Percentiles rank a stretch among this genome's conserved stretches.
These are phyloP conservation scores for Zootoca vivipara DNA, from an alignment of 2,113 vertebrate genomes.

Conservation along the genomic window DNA sequence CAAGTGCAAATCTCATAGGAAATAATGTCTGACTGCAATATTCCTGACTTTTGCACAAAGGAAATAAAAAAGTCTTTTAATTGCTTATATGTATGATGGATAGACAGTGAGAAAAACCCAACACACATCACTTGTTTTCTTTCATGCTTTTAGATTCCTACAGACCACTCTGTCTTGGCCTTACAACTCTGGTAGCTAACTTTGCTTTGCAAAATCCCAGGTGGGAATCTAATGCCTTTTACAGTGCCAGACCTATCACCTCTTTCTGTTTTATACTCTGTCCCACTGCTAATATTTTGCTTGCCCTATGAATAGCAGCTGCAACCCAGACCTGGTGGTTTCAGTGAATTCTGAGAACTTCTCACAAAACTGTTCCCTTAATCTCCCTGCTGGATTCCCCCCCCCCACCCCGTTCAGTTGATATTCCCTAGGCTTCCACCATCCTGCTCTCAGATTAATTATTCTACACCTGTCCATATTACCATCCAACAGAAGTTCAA, in stretches of 20 bases:
- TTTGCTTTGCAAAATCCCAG: conserved; percentile 11
- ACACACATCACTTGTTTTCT: background rate
- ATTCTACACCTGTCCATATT: background rate
- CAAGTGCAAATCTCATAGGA: background rate
- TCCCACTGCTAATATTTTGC: conserved; percentile 10
- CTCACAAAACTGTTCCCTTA: background rate
- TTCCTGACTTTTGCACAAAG: background rate
- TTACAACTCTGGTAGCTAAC: background rate
- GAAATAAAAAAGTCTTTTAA: background rate
- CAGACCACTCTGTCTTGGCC: background rate
- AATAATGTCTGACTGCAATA: background rate
- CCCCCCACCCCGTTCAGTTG: background rate
- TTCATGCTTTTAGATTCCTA: background rate
- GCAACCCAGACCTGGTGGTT: background rate
- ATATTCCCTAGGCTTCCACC: background rate
- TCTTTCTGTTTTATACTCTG: background rate
- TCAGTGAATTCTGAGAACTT: background rate
- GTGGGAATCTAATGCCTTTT: conserved; percentile 13
- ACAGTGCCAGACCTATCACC: conserved; percentile 5
- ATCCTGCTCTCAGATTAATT: background rate
- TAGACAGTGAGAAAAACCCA: background rate
- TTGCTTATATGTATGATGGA: background rate
- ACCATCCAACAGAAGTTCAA: background rate
- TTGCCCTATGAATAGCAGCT: conserved; percentile 15
- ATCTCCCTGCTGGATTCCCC: background rate